phyloP scores from a whole-genome alignment of 1,140 invertebrate genomes.

The Teleopsis dalmanni region DNA sequence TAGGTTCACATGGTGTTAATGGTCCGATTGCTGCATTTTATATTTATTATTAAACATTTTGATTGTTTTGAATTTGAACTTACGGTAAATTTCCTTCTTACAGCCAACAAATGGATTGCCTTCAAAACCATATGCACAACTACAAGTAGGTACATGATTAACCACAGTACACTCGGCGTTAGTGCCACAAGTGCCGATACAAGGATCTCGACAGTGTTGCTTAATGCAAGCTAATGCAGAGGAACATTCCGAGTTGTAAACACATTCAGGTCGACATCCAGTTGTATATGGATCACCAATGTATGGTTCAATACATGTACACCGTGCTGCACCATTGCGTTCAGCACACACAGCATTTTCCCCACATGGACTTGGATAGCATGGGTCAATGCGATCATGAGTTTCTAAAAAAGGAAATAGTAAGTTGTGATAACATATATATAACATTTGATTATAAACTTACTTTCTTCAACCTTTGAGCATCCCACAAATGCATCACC shows the following conservation, averaged over 20 bases:
- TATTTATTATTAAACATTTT: conserved; percentile 15
- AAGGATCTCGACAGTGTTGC: conserved; percentile 77
- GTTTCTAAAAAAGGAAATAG: conserved; percentile 23
- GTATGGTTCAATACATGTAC: conserved; percentile 77
- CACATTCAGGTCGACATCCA: conserved; percentile 72
- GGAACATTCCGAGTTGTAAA: conserved; percentile 70
- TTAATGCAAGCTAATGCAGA: conserved; percentile 73
- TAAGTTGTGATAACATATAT: too few relatives aligned
- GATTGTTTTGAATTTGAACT: conserved; percentile 31
- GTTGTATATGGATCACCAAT: conserved; percentile 71
- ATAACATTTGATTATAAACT: conserved; percentile 5
- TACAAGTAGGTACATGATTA: conserved; percentile 74
- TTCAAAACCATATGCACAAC: conserved; percentile 63
- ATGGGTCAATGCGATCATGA: conserved; percentile 53
- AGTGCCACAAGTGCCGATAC: conserved; percentile 71
- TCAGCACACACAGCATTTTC: conserved; percentile 69
- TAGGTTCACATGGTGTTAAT: conserved; percentile 66
- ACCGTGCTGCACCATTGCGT: conserved; percentile 60
- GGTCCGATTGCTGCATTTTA: conserved; percentile 39
- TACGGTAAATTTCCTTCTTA: conserved; percentile 52
- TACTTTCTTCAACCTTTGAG: conserved; percentile 47
- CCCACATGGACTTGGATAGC: conserved; percentile 72
- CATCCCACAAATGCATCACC: conserved; percentile 78
- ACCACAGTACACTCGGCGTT: conserved; percentile 72
- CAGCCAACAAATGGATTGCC: conserved; percentile 79